These are phyloP conservation scores for Hypsibius dujardini DNA, from an alignment of 1,140 invertebrate species.

Conservation along the genomic window DNA sequence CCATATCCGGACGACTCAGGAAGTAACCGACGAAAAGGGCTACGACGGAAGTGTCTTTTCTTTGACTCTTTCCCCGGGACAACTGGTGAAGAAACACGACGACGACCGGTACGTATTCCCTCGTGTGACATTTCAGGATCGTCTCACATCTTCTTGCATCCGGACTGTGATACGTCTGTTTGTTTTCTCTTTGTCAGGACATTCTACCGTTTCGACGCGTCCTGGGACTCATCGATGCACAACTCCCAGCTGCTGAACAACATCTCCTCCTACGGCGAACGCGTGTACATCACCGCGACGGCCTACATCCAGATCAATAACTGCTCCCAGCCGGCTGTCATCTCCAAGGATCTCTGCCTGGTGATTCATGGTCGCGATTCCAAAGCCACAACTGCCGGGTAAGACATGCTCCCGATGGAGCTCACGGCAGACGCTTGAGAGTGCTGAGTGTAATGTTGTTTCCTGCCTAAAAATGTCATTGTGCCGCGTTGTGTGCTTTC, in stretches of 20 bases:
- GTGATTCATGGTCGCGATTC: constrained; percentile 91
- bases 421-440: constrained; percentile 24
- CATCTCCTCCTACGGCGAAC: constrained; percentile 84
- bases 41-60: constrained; percentile 82
- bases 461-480: constrained; percentile 16
- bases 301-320: constrained; percentile 93
- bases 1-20: constrained; percentile 78
- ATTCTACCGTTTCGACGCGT: constrained; percentile 92
- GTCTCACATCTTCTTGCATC: too few relatives aligned
- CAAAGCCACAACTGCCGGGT: constrained; percentile 46
- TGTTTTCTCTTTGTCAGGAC: constrained; percentile 37
- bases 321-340: constrained; percentile 83
- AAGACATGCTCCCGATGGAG: constrained; percentile 28
- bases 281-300: constrained; percentile 93
- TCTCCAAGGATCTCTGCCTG: constrained; percentile 94
- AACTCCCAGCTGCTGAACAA: constrained; percentile 85
- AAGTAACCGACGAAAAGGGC: constrained; percentile 58
- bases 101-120: constrained; percentile 49
- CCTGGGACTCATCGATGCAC: constrained; percentile 97
- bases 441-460: constrained; percentile 6
- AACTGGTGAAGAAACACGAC: constrained; percentile 68
- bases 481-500: background rate
- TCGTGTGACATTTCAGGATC: too few relatives aligned
- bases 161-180: background rate
- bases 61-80: constrained; percentile 86